Conservation (phyloP, 2,113 vertebrate genomes). For the Neogobius melanostomus region DNA sequence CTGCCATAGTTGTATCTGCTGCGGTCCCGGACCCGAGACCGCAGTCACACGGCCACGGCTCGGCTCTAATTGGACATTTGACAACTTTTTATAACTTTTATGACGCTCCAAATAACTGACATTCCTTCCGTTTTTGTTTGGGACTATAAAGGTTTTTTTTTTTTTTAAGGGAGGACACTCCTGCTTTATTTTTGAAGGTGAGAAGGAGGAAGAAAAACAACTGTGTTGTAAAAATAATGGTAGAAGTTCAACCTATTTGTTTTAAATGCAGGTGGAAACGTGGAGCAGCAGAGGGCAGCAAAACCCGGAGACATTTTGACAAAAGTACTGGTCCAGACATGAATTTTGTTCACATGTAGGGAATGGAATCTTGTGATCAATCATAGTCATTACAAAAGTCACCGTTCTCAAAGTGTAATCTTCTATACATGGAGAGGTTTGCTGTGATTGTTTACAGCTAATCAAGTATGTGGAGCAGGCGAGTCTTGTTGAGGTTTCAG, state of each 20-base stretch:
- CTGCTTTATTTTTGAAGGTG: background rate
- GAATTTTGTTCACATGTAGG: too few species aligned
- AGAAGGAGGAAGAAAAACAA: background rate
- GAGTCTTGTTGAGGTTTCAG: too few species aligned
- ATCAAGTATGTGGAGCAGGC: too few species aligned
- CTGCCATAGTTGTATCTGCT: background rate
- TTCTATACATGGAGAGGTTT: too few species aligned
- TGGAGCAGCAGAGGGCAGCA: slow-evolving; percentile 69
- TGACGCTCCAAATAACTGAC: slow-evolving; percentile 3
- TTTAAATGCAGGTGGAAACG: slow-evolving; percentile 23
- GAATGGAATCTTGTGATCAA: too few species aligned
- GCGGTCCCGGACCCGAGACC: background rate
- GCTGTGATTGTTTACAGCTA: too few species aligned
- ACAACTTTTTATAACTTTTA: slow-evolving; percentile 7
- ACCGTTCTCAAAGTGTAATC: too few species aligned
- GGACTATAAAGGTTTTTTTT: background rate
- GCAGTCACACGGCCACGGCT: background rate
- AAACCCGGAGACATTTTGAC: slow-evolving; percentile 19
- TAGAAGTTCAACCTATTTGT: too few species aligned
- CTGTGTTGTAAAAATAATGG: background rate
- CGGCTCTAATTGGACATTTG: slow-evolving; percentile 7
- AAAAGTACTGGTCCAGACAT: too few species aligned
- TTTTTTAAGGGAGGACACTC: background rate
- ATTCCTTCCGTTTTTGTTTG: slow-evolving; percentile 6
- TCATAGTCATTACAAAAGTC: too few species aligned